phyloP scores from a whole-genome alignment of 2,888 invertebrate species.

The Drosophila barbarae region DNA sequence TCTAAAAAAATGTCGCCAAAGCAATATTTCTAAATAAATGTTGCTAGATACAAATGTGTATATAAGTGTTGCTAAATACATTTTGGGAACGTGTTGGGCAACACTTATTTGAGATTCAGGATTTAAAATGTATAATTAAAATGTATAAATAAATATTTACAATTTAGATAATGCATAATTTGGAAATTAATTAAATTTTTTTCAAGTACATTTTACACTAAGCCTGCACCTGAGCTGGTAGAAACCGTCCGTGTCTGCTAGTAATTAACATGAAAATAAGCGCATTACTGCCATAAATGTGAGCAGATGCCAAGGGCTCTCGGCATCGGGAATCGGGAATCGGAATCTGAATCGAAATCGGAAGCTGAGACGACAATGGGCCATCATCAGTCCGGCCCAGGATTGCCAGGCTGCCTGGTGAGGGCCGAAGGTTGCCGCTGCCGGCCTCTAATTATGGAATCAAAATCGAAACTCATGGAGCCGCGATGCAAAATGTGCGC shows the following conservation, averaged over 20 bases:
- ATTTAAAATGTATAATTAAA: background rate
- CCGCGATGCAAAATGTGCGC: slow-evolving; percentile 54
- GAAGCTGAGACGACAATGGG: background rate
- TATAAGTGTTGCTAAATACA: background rate
- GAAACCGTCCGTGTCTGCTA: slow-evolving; percentile 51
- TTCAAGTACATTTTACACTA: background rate
- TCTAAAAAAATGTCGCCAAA: background rate
- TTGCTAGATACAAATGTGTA: background rate
- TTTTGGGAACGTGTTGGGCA: background rate
- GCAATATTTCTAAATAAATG: background rate
- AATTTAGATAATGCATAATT: background rate
- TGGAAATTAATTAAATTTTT: background rate
- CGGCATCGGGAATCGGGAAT: slow-evolving; percentile 2
- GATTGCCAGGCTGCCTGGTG: slow-evolving; percentile 10
- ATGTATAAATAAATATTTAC: no score
- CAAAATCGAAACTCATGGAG: slow-evolving; percentile 58
- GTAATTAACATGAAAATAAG: slow-evolving; percentile 72
- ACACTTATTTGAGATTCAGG: background rate
- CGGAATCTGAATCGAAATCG: slow-evolving; percentile 2
- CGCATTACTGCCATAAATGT: slow-evolving; percentile 30
- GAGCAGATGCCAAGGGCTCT: slow-evolving; percentile 1
- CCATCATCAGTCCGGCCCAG: background rate
- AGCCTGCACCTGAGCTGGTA: slow-evolving; percentile 3
- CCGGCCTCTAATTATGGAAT: slow-evolving; percentile 58
- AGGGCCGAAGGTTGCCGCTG: slow-evolving; percentile 14